Base-by-base conservation (phyloP, 64 coral and sea anemone genomes). In the Anthopleura sola region DNA sequence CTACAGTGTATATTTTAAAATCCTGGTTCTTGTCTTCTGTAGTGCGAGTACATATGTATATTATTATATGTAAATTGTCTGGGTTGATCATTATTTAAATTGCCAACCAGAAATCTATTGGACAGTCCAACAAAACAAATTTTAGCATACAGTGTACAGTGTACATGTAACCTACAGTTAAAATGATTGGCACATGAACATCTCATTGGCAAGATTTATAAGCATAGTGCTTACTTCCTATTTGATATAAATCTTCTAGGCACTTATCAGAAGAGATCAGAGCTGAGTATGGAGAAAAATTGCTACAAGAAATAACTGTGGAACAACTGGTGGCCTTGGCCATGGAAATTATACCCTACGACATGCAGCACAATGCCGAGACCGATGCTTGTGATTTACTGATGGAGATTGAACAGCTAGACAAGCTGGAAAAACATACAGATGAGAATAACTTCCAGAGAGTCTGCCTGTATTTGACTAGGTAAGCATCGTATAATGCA, bases 341-440 rank as follows among this genome's bases (percentile, higher is more conserved):
- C 2, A 88, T 84, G 55, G 95, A 98, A 60, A 98, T 98, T 33
- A 51, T 98, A 23, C 95, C 88, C 20, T 98, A 98, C 46, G 89
- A 93, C 54, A 98, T 98, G 95, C 90, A 88, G 44, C 95, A 98
- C 51, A 98, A 98, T 91, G 95, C 95, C 6, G 95, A 98, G 69
- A 98, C 95, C 48, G 95, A 98, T 33, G 95, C 95, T 0, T 98
- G 95, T 89, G 95, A 98, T 37, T 80, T 98, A 31, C 87, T 98
- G 68, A 98, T 98, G 95, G 95, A 98, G 77, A 94, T 98, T 68
- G 95, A 98, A 54, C 86, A 75, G 12, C 55, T 98, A 20, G 92
- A 94, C 37, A 77, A 90, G 36, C 79, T 98, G 48, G 88, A 91
- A 19, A 68, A 84, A n/a, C 85, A 94, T 77, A 91, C 93, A 57